Base-by-base conservation (phyloP, 92 coral and sea anemone genomes). In the Meandrina meandrites region DNA sequence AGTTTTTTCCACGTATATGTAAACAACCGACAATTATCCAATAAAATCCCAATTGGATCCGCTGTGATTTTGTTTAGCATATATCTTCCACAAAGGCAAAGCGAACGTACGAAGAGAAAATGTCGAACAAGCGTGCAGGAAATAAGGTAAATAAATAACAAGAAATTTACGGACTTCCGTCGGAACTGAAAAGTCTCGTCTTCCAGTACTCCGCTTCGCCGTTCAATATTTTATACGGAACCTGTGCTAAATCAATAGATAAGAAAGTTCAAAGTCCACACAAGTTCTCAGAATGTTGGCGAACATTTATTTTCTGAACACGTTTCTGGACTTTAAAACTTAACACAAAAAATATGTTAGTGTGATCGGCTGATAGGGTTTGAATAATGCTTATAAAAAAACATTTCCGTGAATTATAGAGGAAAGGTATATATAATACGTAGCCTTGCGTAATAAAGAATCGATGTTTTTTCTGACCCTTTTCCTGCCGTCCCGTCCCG, bases 31-130 rank as follows among this genome's bases (percentile, higher is more conserved):
- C 14, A 32, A 32, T 31, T 32, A 54, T 35, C 82, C 5, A 79
- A 79, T 79, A 79, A 79, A 78, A 54, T 18, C 28, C 48, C 48
- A 53, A 34, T 51, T 79, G 54, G 11, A 79, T 79, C 8, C 30
- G 16, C 24, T 31, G 82, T 34, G 68, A 51, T 79, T 79, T 21
- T 30, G 11, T 50, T 48, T 32, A 27, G 36, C 27, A 15, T 51
- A 4, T 40, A 40, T 40, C 45, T 40, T 40, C 45, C 45, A 40
- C 45, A 40, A 40, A 40, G 3, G 6, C 45, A 40, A 40, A 40
- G 45, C 6, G 45, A 2, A 6, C 45, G 45, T 40, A 36, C 32
- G 17, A 35, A 35, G 24, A 2, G 27, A 1, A 16, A 34, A 32
- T 35, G 22, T 17, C 10, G 76, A 34, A 31, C 76, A 15, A 71